These are phyloP conservation scores for Lepetodrilus schrolli DNA, from an alignment of 2,888 invertebrate species.

Conservation along the genomic window DNA sequence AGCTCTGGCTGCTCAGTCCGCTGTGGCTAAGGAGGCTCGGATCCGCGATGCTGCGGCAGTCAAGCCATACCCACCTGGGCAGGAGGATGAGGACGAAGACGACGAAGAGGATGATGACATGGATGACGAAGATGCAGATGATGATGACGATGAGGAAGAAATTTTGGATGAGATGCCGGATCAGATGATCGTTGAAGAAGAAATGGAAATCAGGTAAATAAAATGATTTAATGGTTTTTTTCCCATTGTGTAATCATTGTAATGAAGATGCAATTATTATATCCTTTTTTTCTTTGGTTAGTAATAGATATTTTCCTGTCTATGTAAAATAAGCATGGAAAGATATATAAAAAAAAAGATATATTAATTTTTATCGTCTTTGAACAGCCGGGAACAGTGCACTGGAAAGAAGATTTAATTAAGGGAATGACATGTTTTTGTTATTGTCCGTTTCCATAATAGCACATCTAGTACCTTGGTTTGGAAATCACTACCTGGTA, in stretches of 20 bases:
- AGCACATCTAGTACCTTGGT: too few species aligned
- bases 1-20: slow-evolving; percentile 78
- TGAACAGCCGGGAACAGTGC: too few species aligned
- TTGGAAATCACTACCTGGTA: too few species aligned
- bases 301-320: too few species aligned
- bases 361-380: too few species aligned
- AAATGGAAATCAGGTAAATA: slow-evolving; percentile 7
- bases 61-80: slow-evolving; percentile 22
- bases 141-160: slow-evolving; percentile 60
- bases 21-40: slow-evolving; percentile 66
- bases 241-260: neutral
- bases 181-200: neutral
- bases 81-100: slow-evolving; percentile 39
- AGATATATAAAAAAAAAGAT: too few species aligned
- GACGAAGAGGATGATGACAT: slow-evolving; percentile 51
- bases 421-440: too few species aligned
- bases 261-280: too few species aligned
- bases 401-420: too few species aligned
- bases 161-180: slow-evolving; percentile 66
- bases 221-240: neutral
- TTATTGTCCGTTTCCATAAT: too few species aligned
- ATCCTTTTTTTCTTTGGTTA: too few species aligned
- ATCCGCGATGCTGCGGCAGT: slow-evolving; percentile 43
- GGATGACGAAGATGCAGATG: slow-evolving; percentile 49
- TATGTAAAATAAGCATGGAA: too few species aligned